These are phyloP conservation scores for Danaus chrysippus DNA, from an alignment of 2,888 invertebrate genomes.

Conservation along the genomic window DNA sequence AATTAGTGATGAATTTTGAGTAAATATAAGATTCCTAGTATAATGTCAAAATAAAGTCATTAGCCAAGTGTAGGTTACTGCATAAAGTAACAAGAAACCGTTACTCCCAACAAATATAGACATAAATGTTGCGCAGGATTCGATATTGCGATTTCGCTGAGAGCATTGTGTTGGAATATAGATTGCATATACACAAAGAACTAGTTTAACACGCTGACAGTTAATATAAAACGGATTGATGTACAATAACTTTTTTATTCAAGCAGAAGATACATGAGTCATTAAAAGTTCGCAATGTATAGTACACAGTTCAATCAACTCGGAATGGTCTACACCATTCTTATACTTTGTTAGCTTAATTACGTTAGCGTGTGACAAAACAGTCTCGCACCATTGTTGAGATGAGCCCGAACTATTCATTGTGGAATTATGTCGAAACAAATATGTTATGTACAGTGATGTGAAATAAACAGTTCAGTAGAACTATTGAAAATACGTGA, in stretches of 20 bases:
- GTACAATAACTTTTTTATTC: too few species aligned
- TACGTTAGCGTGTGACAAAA: constrained; percentile 52
- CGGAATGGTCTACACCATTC: constrained; percentile 25
- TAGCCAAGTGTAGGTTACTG: constrained; percentile 32
- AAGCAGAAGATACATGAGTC: not conserved
- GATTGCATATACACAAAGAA: constrained; percentile 2
- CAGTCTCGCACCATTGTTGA: constrained; percentile 44
- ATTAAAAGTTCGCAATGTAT: constrained; percentile 11
- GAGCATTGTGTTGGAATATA: constrained; percentile 29
- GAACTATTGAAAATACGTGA: too few species aligned
- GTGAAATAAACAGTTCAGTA: too few species aligned
- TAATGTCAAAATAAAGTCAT: constrained; percentile 20
- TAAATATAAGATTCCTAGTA: not conserved
- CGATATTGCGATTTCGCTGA: constrained; percentile 33
- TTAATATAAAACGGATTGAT: not conserved
- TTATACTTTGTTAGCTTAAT: constrained; percentile 48
- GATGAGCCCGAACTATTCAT: constrained; percentile 47
- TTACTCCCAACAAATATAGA: constrained; percentile 38
- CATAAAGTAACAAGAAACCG: constrained; percentile 36
- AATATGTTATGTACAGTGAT: too few species aligned
- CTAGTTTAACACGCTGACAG: not conserved
- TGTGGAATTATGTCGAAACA: constrained; percentile 46
- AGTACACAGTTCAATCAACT: constrained; percentile 31
- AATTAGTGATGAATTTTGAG: constrained; percentile 10
- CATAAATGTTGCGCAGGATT: constrained; percentile 32